phyloP scores from a whole-genome alignment of 2,797 vertebrate genomes.

The Acrossocheilus wenchowensis region DNA sequence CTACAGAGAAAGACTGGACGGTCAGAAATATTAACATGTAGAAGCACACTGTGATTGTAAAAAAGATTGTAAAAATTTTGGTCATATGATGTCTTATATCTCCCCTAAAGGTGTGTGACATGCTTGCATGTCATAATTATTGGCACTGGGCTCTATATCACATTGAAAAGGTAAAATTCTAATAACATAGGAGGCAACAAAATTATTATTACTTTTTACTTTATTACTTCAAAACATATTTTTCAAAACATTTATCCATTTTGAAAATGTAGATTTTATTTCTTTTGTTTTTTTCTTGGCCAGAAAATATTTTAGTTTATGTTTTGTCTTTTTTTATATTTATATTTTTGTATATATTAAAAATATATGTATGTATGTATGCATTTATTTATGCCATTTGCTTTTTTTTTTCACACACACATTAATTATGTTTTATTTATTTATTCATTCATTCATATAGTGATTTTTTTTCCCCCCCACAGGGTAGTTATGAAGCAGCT shows the following conservation, averaged over 20 bases:
- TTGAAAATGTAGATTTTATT: too few species aligned
- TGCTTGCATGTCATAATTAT: conserved; percentile 93
- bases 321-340: too few species aligned
- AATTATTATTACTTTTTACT: too few species aligned
- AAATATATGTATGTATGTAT: too few species aligned
- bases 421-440: not conserved
- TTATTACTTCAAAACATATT: not conserved
- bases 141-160: conserved; percentile 96
- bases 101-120: conserved; percentile 80
- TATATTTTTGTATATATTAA: too few species aligned
- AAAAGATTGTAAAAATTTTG: not conserved
- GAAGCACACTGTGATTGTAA: not conserved
- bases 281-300: too few species aligned
- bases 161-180: conserved; percentile 88
- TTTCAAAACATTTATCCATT: too few species aligned
- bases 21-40: conserved; percentile 68
- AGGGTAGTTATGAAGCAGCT: conserved; percentile 91
- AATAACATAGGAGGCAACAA: not conserved
- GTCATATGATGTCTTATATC: not conserved
- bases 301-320: too few species aligned
- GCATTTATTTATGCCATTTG: too few species aligned
- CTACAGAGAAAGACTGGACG: conserved; percentile 88
- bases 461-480: conserved; percentile 37
- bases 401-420: too few species aligned
- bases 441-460: not conserved